Evolutionary conservation across 2,797 vertebrate species (phyloP), one percentile per base, ranked within the genome.

Genomic region (Tachyglossus aculeatus): DNA sequence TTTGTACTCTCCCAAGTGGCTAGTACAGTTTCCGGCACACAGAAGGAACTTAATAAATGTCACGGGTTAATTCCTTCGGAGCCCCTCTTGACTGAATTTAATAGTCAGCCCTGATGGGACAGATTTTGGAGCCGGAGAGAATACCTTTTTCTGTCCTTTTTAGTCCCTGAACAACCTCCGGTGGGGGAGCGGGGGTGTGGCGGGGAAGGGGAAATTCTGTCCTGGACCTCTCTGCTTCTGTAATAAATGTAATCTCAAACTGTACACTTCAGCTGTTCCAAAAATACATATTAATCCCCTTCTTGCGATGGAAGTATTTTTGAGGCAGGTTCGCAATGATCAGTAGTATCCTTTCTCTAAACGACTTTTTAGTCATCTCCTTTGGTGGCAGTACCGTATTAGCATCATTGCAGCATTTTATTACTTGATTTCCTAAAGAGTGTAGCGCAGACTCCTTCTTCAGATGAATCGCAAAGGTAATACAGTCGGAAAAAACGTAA

Each of bases 371-470:
- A 83, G 62, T 75, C 65, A 58, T 66, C 67, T 80, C 82, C 73
- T 83, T 83, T 81, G 80, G 73, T 76, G 80, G 78, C 80, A 87
- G 82, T 78, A 83, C 67, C 78, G 58, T 80, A 74, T 78, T 68
- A 77, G 67, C 78, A 53, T 34, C 50, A 59, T 69, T 66, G 43
- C 37, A 65, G 27, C 62, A 32, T 84, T 76, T 44, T 73, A 48
- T 29, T 70, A 38, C 65, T 74, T 81, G 67, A 58, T 74, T 54
- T 22, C 54, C 51, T 60, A 44, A 54, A 67, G 40, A 67, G 25
- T 67, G 45, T 57, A 76, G 57, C 70, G 24, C n/a, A 45, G 55
- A 57, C 33, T 62, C 31, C 45, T 70, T 82, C 51, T n/a, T n/a
- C 47, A 71, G 27, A 37, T 71, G 11, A 37, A 62, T 37, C 52